Percentiles rank a stretch among this genome's conserved stretches.
phyloP scores from a whole-genome alignment of 2,797 vertebrate genomes.

The Myripristis murdjan region DNA sequence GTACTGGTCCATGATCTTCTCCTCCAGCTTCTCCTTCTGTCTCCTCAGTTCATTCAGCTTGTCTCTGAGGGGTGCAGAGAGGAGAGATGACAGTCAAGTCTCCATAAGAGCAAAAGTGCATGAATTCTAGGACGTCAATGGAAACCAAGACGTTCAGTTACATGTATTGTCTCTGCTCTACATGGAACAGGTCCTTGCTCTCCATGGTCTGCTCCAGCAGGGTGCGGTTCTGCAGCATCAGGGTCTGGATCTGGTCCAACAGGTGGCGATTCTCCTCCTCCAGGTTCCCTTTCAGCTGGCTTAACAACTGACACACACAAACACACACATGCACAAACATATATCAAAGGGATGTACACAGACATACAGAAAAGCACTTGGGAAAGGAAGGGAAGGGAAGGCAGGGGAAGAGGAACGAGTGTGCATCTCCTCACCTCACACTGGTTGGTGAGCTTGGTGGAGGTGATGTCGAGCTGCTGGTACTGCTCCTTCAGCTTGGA shows the following conservation, averaged over 20 bases:
- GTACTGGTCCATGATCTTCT: constrained; percentile 99
- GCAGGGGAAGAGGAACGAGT: neutral
- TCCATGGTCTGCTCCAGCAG: constrained; percentile 98
- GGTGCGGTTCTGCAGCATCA: constrained; percentile 97
- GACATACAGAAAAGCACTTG: too few species aligned
- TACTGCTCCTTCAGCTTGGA: constrained; percentile 96
- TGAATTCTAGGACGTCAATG: neutral
- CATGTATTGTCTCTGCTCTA: constrained; percentile 98
- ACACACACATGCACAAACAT: neutral
- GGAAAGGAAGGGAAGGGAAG: neutral
- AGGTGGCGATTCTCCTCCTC: constrained; percentile 99
- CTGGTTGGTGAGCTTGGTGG: constrained; percentile 96
- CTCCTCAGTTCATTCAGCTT: constrained; percentile 97
- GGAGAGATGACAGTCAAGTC: neutral
- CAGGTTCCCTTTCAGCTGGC: constrained; percentile 98
- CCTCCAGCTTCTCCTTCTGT: constrained; percentile 98
- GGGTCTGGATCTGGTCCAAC: constrained; percentile 96
- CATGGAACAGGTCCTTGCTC: constrained; percentile 98
- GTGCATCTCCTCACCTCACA: constrained; percentile 89
- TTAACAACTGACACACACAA: constrained; percentile 89
- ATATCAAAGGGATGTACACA: constrained; percentile 20
- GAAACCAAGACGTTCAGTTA: too few species aligned
- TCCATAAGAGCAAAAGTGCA: too few species aligned
- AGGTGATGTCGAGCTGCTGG: constrained; percentile 97
- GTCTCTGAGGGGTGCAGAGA: constrained; percentile 83